Evolutionary conservation across 2,888 invertebrate species (phyloP).

Genomic region (Iselma pallidipennis): DNA sequence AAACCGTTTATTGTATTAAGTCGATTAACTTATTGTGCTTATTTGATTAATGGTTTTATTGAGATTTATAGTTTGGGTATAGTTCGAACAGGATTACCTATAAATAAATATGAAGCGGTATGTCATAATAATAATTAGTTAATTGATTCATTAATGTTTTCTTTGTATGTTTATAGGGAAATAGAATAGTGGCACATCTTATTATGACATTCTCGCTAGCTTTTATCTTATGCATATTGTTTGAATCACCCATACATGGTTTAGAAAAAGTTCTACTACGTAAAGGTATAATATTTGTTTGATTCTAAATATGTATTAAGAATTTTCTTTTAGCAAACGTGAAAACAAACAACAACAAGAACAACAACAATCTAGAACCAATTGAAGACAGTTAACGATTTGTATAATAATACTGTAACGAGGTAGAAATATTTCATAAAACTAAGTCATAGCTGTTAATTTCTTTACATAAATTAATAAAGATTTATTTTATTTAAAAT

Average conservation of each 20-base stretch:
- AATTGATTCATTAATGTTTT: not conserved
- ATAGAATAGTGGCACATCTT: constrained; percentile 63
- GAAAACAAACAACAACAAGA: not conserved
- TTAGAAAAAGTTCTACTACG: constrained; percentile 69
- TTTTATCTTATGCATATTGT: constrained; percentile 65
- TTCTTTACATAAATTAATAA: too few species aligned
- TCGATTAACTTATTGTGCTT: constrained; percentile 72
- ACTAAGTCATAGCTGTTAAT: too few species aligned
- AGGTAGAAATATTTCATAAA: too few species aligned
- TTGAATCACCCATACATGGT: constrained; percentile 74
- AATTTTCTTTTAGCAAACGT: not conserved
- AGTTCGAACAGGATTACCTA: constrained; percentile 63
- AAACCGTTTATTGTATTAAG: constrained; percentile 68
- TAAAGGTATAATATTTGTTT: constrained; percentile 55
- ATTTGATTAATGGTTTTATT: constrained; percentile 71
- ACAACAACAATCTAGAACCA: not conserved
- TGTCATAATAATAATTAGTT: constrained; percentile 38
- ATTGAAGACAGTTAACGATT: too few species aligned
- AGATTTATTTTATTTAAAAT: too few species aligned
- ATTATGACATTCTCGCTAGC: constrained; percentile 66
- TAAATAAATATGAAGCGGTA: constrained; percentile 67
- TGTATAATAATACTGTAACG: too few species aligned
- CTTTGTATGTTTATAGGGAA: constrained; percentile 57
- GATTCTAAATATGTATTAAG: not conserved
- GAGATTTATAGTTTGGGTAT: constrained; percentile 68